phyloP scores from a whole-genome alignment of 2,888 invertebrate genomes.

The Philopedon plagiatum region DNA sequence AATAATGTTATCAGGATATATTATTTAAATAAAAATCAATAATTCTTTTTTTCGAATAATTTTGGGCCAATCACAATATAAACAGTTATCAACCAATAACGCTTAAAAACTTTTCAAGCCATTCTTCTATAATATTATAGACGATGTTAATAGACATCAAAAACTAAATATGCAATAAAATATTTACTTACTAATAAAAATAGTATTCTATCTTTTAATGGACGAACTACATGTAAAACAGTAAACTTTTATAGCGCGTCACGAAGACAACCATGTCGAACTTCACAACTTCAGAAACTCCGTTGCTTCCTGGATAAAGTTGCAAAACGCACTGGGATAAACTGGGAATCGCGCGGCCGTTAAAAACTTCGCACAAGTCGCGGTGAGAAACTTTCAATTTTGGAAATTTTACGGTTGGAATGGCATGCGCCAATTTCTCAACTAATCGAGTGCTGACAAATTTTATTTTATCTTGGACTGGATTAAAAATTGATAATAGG shows the following conservation, averaged over 20 bases:
- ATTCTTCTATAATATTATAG: too few species aligned
- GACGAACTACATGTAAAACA: not conserved
- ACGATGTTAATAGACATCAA: too few species aligned
- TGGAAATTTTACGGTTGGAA: constrained; percentile 2
- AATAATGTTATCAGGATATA: too few species aligned
- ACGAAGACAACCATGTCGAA: not conserved
- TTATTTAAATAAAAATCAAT: too few species aligned
- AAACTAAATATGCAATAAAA: not conserved
- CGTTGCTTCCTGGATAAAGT: constrained; percentile 19
- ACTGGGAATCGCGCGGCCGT: constrained; percentile 15
- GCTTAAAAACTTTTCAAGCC: too few species aligned
- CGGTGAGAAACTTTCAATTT: constrained; percentile 15
- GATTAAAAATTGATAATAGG: not conserved
- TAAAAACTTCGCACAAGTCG: constrained; percentile 22
- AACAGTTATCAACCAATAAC: too few species aligned
- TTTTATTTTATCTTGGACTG: not conserved
- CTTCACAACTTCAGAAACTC: not conserved
- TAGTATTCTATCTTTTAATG: too few species aligned
- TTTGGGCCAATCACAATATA: too few species aligned
- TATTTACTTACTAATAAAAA: not conserved
- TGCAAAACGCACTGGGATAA: constrained; percentile 27
- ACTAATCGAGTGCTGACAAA: not conserved
- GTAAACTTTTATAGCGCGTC: constrained; percentile 1
- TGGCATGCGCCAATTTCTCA: not conserved
- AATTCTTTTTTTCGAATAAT: too few species aligned